Evolutionary conservation across 2,888 invertebrate genomes (phyloP), one percentile per base, ranked within the genome.

Genomic region (Xylota sylvarum): DNA sequence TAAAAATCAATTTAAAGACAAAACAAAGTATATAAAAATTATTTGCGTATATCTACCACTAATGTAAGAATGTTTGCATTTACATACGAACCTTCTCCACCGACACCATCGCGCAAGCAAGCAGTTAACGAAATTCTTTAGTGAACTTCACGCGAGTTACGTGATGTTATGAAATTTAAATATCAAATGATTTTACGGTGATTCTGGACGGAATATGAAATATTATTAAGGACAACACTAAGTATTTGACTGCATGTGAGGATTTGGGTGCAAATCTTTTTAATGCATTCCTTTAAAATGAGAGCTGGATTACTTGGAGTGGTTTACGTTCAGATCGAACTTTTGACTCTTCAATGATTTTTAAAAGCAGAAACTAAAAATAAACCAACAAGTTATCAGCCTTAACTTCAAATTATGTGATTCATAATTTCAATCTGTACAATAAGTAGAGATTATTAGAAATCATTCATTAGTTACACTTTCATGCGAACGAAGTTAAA

Each of bases 151-250:
- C 37, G 50, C 52, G 48, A 43, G 37, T 83, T 64, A 78, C 83
- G 83, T 78, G 83, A 69, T 78, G 77, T 73, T 78, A 83, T 78
- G 78, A 62, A 78, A 73, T 78, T 78, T 46, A 50, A 78, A 83
- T 73, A 62, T 73, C 23, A 60, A 73, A 67, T 60, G 23, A 62
- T 46, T 43, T 83, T 77, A 72, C 83, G 77, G 83, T 23, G 58
- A 35, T 46, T 50, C 58, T 46, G 72, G 30, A 46, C 60, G 77
- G 55, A 65, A 76, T 65, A 50, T 55, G 17, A n/a, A 65, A 58
- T 27, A 12, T 50, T 17, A 10, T 23, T 17, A 10, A 10, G 12
- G 23, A 23, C 23, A 10, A 50, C 3, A 19, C 50, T 5, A 4
- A 23, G 23, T 23, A 7, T 12, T 4, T 1, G 40, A 10, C 10